phyloP scores from a whole-genome alignment of 2,797 vertebrate genomes.

The Orientallactaga sibirica region DNA sequence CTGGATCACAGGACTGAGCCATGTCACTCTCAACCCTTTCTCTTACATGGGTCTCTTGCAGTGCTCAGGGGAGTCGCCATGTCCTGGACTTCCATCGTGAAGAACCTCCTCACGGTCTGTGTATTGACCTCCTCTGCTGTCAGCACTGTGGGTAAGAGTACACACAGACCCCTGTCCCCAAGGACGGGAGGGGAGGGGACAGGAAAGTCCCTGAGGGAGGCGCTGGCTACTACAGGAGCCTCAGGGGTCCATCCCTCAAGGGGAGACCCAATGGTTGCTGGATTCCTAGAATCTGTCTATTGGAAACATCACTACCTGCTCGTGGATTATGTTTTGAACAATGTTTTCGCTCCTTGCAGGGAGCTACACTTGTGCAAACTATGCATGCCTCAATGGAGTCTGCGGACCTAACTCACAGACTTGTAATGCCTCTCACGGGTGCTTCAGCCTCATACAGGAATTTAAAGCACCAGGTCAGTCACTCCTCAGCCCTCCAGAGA shows the following conservation, averaged over 20 bases:
- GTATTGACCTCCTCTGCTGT: neutral
- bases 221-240: neutral
- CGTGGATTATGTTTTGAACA: neutral
- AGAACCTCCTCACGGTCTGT: neutral
- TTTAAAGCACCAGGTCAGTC: accelerated
- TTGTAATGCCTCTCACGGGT: neutral
- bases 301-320: no score
- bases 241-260: neutral
- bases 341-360: neutral
- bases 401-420: accelerated
- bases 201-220: neutral
- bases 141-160: constrained; percentile 40
- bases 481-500: no score
- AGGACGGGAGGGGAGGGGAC: neutral
- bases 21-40: neutral
- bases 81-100: neutral
- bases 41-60: neutral
- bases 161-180: neutral
- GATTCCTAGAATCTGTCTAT: neutral
- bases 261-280: neutral
- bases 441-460: neutral
- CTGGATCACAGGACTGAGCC: neutral
- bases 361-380: accelerated
- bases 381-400: accelerated
- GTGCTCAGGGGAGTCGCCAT: neutral